Evolutionary conservation across 2,888 invertebrate genomes (phyloP).

Genomic region (Auanema freiburgensis): DNA sequence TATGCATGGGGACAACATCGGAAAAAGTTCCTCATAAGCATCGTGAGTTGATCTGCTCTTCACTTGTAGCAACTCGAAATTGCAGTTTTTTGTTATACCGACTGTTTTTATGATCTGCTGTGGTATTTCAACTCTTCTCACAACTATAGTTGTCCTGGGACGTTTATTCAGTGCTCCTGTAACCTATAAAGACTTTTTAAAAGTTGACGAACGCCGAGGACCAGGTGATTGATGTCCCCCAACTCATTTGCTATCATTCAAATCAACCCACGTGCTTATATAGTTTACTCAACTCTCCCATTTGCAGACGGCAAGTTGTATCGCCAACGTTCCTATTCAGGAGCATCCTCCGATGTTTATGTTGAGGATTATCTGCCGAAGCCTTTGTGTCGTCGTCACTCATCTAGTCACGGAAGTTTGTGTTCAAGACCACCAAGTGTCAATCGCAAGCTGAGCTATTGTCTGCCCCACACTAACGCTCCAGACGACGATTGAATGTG

Average conservation of each 20-base stretch:
- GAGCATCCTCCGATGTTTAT: conserved; percentile 27
- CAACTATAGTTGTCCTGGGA: conserved; percentile 54
- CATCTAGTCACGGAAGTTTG: conserved; percentile 28
- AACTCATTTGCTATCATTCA: neutral
- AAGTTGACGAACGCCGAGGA: neutral
- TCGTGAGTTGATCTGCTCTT: conserved; percentile 37
- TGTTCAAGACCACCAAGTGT: conserved; percentile 40
- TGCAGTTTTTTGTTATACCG: conserved; percentile 60
- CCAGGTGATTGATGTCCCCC: conserved; percentile 5
- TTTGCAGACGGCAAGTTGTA: conserved; percentile 20
- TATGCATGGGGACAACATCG: conserved; percentile 62
- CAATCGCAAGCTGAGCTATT: conserved; percentile 42
- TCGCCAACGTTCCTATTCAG: conserved; percentile 39
- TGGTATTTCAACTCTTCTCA: conserved; percentile 53
- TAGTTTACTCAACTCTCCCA: neutral
- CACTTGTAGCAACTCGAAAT: neutral
- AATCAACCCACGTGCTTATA: neutral
- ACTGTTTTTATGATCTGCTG: conserved; percentile 54
- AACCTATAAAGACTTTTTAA: conserved; percentile 40
- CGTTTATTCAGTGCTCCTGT: conserved; percentile 45
- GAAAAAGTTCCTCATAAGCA: conserved; percentile 59
- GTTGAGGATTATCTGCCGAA: conserved; percentile 42
- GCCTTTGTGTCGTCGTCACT: conserved; percentile 56
- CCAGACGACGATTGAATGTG: too few relatives aligned
- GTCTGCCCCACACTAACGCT: too few relatives aligned